Evolutionary conservation across 2,888 invertebrate species (phyloP).

Genomic region (Protodeltote pygarga): DNA sequence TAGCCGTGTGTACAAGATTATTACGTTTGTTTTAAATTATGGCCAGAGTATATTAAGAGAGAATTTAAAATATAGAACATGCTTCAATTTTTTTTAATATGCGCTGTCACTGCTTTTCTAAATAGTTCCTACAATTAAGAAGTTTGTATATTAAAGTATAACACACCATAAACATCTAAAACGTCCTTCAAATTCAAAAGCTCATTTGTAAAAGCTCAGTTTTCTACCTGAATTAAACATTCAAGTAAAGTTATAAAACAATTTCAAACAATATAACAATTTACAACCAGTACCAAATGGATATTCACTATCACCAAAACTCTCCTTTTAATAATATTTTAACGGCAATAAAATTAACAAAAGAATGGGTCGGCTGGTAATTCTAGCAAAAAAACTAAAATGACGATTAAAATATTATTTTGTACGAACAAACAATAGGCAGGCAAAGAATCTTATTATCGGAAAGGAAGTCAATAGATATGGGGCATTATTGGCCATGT

Average conservation of each 20-base stretch:
- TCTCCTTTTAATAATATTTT: constrained; percentile 67
- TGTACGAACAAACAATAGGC: constrained; percentile 74
- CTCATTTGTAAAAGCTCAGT: constrained; percentile 3
- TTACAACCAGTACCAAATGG: constrained; percentile 39
- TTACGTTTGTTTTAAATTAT: no score
- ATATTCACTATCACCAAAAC: constrained; percentile 52
- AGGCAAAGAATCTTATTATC: constrained; percentile 75
- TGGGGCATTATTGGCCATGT: constrained; percentile 66
- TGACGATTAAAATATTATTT: constrained; percentile 82
- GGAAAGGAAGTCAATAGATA: constrained; percentile 83
- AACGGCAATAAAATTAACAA: constrained; percentile 76
- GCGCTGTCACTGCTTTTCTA: background rate
- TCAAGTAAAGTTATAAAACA: constrained; percentile 23
- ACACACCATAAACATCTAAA: no score
- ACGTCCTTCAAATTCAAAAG: background rate
- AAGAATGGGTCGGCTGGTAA: constrained; percentile 51
- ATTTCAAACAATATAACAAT: constrained; percentile 43
- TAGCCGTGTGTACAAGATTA: no score
- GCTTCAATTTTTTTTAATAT: background rate
- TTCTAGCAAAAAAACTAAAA: constrained; percentile 69
- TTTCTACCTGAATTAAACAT: constrained; percentile 19
- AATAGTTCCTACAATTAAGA: no score
- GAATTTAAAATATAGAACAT: no score
- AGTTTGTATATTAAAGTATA: no score
- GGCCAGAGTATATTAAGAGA: no score